Evolutionary conservation across 2,797 vertebrate species (phyloP).

Genomic region (Philypnodon macrostomus): DNA sequence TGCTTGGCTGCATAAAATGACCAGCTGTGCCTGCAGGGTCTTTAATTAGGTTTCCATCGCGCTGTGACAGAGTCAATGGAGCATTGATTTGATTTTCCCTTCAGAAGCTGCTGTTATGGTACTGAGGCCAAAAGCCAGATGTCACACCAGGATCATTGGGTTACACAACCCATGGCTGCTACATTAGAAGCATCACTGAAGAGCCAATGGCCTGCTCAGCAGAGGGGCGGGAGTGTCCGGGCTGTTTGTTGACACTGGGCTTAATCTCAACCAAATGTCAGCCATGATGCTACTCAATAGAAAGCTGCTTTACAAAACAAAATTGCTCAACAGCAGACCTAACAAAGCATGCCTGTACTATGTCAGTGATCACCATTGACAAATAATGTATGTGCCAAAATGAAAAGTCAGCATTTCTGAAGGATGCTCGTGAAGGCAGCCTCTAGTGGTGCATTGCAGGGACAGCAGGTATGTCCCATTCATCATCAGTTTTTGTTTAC

Average conservation of each 20-base stretch:
- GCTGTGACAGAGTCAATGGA: slow-evolving; percentile 74
- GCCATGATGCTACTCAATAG: background rate
- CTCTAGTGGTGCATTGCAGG: background rate
- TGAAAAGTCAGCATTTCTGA: background rate
- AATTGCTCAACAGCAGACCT: background rate
- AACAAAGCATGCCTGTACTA: background rate
- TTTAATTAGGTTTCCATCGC: slow-evolving; percentile 82
- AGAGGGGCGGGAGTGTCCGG: slow-evolving; percentile 1
- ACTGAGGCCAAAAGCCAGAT: slow-evolving; percentile 65
- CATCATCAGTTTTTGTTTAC: background rate
- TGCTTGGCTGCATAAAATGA: slow-evolving; percentile 65
- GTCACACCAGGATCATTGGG: slow-evolving; percentile 67
- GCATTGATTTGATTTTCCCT: slow-evolving; percentile 80
- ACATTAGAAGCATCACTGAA: slow-evolving; percentile 17
- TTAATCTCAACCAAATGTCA: slow-evolving; percentile 6
- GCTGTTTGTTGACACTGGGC: slow-evolving; percentile 16
- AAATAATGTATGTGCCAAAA: background rate
- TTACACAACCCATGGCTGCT: slow-evolving; percentile 63
- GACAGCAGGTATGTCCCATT: background rate
- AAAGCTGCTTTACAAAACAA: background rate
- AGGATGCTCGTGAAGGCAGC: background rate
- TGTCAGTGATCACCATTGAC: background rate
- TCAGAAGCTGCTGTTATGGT: slow-evolving; percentile 60
- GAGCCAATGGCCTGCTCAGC: slow-evolving; percentile 16
- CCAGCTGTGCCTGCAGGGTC: slow-evolving; percentile 66